These are phyloP conservation scores for Arbacia lixula DNA, from an alignment of 53 echinoderm and acorn worm genomes.

Conservation along the genomic window DNA sequence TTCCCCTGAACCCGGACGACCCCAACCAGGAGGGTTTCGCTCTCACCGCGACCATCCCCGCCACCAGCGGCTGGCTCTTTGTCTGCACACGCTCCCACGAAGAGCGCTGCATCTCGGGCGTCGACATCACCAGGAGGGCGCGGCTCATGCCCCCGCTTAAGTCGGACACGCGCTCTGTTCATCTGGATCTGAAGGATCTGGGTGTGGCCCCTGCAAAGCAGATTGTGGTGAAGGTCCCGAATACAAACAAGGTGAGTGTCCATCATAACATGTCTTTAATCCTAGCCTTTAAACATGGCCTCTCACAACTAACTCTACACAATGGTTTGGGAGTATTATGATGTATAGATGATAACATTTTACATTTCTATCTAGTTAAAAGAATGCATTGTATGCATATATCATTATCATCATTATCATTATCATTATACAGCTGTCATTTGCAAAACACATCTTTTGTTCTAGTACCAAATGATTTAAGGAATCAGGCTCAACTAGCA, in stretches of 20 bases:
- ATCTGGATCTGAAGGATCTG: conserved; percentile 52
- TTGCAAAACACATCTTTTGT: too few relatives aligned
- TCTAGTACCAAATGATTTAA: not conserved
- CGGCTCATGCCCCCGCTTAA: conserved; percentile 74
- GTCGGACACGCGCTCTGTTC: conserved; percentile 56
- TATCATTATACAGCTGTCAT: too few relatives aligned
- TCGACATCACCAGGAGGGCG: conserved; percentile 73
- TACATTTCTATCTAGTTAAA: too few relatives aligned
- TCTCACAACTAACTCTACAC: too few relatives aligned
- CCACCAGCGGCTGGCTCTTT: conserved; percentile 67
- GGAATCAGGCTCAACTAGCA: not conserved
- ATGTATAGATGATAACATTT: too few relatives aligned
- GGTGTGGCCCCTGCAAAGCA: conserved; percentile 1
- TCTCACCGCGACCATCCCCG: conserved; percentile 38
- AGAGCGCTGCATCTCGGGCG: conserved; percentile 71
- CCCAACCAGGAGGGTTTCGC: conserved; percentile 60
- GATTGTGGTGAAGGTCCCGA: conserved; percentile 35
- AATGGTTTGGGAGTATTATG: too few relatives aligned
- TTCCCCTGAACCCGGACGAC: conserved; percentile 60
- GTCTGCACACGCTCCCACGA: conserved; percentile 70
- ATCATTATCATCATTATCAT: too few relatives aligned
- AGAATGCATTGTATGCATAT: too few relatives aligned
- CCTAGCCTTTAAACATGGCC: too few relatives aligned
- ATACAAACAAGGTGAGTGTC: conserved; percentile 25
- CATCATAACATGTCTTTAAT: too few relatives aligned